Conservation (phyloP, 2,113 vertebrate genomes). For the Crypturellus undulatus region DNA sequence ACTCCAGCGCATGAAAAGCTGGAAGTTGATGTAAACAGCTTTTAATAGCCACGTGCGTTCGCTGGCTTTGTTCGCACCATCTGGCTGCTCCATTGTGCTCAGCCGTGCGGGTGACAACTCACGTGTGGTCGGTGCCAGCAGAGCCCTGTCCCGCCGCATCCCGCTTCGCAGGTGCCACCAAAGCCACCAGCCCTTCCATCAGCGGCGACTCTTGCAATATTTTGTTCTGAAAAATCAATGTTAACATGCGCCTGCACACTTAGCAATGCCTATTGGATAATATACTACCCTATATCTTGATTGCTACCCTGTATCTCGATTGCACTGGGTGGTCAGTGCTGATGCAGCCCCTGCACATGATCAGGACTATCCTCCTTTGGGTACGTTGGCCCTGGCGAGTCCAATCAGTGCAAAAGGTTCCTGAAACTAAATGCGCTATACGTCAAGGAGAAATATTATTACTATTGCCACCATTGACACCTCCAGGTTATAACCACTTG, state of each 20-base stretch:
- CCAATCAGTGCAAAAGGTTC: not conserved
- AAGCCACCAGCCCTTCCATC: slow-evolving; percentile 69
- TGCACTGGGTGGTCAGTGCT: not conserved
- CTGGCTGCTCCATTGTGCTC: slow-evolving; percentile 90
- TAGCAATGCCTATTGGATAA: not conserved
- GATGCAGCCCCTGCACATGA: not conserved
- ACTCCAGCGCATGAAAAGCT: slow-evolving; percentile 82
- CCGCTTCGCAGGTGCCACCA: slow-evolving; percentile 41
- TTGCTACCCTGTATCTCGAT: not conserved
- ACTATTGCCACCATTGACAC: not conserved
- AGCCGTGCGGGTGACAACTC: slow-evolving; percentile 83
- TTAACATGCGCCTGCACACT: not conserved
- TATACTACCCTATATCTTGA: no score
- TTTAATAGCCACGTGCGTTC: slow-evolving; percentile 88
- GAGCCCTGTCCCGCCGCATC: slow-evolving; percentile 5
- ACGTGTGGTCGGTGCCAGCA: slow-evolving; percentile 85
- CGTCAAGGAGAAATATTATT: not conserved
- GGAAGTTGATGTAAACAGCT: slow-evolving; percentile 90
- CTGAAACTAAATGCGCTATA: not conserved
- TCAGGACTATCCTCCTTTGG: not conserved
- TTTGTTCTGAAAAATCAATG: not conserved
- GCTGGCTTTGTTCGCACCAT: slow-evolving; percentile 88
- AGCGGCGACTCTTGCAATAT: slow-evolving; percentile 70
- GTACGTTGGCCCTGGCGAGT: not conserved
- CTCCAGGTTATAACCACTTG: not conserved